Evolutionary conservation across 2,113 vertebrate genomes (phyloP).

Genomic region (Andinoacara biseriatus): DNA sequence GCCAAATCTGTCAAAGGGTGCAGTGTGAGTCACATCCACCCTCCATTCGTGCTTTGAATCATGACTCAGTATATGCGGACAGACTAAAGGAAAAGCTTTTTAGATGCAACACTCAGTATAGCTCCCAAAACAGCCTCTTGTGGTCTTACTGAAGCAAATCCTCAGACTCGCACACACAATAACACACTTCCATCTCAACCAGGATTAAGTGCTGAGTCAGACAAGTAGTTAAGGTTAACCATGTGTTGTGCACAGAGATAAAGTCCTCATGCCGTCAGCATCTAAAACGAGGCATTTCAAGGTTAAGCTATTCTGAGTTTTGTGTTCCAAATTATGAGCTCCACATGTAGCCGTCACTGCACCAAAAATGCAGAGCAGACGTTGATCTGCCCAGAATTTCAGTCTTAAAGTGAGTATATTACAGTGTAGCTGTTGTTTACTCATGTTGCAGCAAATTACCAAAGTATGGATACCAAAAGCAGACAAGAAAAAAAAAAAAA

Average conservation of each 20-base stretch:
- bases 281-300: conserved; percentile 27
- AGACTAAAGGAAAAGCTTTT: conserved; percentile 57
- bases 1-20: conserved; percentile 61
- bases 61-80: conserved; percentile 62
- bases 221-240: conserved; percentile 22
- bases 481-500: background rate
- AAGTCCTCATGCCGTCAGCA: background rate
- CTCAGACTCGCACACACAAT: background rate
- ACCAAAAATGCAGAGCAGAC: conserved; percentile 23
- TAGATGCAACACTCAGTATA: conserved; percentile 42
- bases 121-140: conserved; percentile 35
- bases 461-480: conserved; percentile 24
- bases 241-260: conserved; percentile 8
- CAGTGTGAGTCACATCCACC: conserved; percentile 64
- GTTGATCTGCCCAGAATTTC: conserved; percentile 38
- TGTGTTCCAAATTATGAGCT: conserved; percentile 40
- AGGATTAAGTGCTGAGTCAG: conserved; percentile 48
- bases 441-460: conserved; percentile 44
- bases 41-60: conserved; percentile 55
- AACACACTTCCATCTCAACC: background rate
- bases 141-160: conserved; percentile 32
- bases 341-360: background rate
- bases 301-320: conserved; percentile 49
- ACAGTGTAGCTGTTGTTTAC: background rate
- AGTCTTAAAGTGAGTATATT: conserved; percentile 32